Evolutionary conservation across 1,140 invertebrate genomes (phyloP).

Genomic region (Drosophila busckii): DNA sequence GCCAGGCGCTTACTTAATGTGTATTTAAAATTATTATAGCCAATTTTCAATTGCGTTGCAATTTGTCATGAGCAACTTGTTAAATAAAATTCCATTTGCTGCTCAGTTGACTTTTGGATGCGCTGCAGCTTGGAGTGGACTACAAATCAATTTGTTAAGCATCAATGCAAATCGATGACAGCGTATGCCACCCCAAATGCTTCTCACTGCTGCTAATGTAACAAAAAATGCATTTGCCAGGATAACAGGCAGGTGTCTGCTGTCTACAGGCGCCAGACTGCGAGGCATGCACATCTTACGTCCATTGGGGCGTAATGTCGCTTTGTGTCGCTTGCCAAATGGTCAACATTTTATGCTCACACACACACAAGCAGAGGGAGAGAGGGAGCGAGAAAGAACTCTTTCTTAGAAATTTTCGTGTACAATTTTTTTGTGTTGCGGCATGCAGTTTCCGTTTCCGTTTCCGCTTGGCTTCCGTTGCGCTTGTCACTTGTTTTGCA

Average conservation of each 20-base stretch:
- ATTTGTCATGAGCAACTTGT: too few species aligned
- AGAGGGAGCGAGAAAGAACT: too few species aligned
- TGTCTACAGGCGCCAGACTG: neutral
- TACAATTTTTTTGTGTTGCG: too few species aligned
- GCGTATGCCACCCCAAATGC: neutral
- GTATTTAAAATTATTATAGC: too few species aligned
- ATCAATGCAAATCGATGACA: slow-evolving; percentile 38
- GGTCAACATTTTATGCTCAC: slow-evolving; percentile 71
- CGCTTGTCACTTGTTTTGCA: slow-evolving; percentile 48
- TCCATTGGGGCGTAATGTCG: slow-evolving; percentile 49
- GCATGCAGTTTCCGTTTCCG: slow-evolving; percentile 68
- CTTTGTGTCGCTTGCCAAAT: slow-evolving; percentile 69
- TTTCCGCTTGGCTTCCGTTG: slow-evolving; percentile 44
- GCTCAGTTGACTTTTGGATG: too few species aligned
- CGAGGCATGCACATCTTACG: neutral
- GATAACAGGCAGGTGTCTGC: slow-evolving; percentile 55
- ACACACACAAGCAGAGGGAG: too few species aligned
- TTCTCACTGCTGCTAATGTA: slow-evolving; percentile 18
- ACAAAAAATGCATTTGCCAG: slow-evolving; percentile 50
- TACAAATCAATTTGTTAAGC: slow-evolving; percentile 68
- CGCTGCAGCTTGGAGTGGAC: too few species aligned
- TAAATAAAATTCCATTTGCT: too few species aligned
- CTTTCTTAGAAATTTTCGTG: too few species aligned
- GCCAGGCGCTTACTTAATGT: too few species aligned
- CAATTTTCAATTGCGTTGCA: too few species aligned